Evolutionary conservation across 2,113 vertebrate genomes (phyloP).

Genomic region (Trochalopteron elliotii): DNA sequence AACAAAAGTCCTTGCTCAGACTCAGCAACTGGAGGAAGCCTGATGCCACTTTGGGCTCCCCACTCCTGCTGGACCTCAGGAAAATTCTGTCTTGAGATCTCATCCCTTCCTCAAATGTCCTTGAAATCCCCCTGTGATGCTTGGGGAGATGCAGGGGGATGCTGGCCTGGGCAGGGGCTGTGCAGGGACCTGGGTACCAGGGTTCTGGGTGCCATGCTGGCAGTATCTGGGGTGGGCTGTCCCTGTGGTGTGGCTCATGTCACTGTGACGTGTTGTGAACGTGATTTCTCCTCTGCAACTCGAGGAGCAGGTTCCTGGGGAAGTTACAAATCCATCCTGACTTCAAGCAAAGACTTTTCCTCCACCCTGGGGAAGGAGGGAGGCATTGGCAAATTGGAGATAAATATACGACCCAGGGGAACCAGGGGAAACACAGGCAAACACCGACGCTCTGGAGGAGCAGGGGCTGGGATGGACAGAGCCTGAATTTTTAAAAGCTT

Average conservation of each 20-base stretch:
- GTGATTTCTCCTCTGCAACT: background rate
- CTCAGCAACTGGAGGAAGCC: background rate
- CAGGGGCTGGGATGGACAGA: background rate
- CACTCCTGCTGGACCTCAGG: background rate
- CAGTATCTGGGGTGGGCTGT: background rate
- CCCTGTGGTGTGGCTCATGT: background rate
- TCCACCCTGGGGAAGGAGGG: background rate
- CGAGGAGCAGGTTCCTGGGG: background rate
- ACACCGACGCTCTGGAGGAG: background rate
- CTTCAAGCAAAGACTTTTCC: slow-evolving; percentile 3
- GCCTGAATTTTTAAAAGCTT: background rate
- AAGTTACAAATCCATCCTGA: background rate
- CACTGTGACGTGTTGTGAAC: fast-evolving
- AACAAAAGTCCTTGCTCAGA: background rate
- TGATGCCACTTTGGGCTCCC: background rate
- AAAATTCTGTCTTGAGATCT: background rate
- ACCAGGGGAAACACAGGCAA: background rate
- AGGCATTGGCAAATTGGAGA: slow-evolving; percentile 23
- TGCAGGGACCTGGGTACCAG: background rate
- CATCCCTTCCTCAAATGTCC: background rate
- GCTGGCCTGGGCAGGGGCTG: background rate
- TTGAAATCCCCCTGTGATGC: background rate
- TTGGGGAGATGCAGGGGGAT: too few species aligned
- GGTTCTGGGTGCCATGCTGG: background rate
- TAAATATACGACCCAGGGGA: slow-evolving; percentile 29